A percentile compares a stretch with the other conserved stretches of the same genome.
Evolutionary conservation across 1,140 invertebrate genomes (phyloP).

Genomic region (Coptotermes formosanus): DNA sequence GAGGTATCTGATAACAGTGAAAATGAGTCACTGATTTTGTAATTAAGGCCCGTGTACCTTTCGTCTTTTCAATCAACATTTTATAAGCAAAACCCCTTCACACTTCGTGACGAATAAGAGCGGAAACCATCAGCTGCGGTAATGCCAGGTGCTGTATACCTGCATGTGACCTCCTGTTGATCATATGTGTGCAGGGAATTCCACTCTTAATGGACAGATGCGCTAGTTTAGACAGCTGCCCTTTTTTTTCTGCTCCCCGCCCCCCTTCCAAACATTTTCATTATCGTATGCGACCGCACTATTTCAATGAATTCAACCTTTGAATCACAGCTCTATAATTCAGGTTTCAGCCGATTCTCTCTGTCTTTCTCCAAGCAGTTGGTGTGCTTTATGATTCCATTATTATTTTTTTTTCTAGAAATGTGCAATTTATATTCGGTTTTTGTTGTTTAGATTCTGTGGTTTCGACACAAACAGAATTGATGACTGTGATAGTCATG

Average conservation of each 20-base stretch:
- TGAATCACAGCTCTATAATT: neutral
- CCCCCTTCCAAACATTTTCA: neutral
- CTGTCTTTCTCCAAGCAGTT: too few species aligned
- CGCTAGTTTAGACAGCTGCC: neutral
- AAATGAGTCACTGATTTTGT: too few species aligned
- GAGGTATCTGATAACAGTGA: too few species aligned
- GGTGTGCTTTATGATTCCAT: neutral
- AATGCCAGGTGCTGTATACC: neutral
- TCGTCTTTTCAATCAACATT: neutral
- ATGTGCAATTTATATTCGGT: too few species aligned
- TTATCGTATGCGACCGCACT: neutral
- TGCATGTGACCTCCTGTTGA: neutral
- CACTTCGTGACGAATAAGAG: neutral
- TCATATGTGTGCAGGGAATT: neutral
- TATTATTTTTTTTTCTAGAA: neutral
- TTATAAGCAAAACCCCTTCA: neutral
- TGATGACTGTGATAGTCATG: too few species aligned
- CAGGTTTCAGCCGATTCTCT: neutral
- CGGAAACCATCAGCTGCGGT: neutral
- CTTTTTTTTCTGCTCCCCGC: neutral
- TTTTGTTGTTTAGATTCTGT: too few species aligned
- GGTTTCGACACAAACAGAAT: too few species aligned
- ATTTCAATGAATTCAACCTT: neutral
- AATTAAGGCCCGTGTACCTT: too few species aligned
- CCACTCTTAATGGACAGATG: constrained; percentile 10